These are phyloP conservation scores for Lethenteron reissneri DNA, from an alignment of 2,113 vertebrate species.

Conservation along the genomic window DNA sequence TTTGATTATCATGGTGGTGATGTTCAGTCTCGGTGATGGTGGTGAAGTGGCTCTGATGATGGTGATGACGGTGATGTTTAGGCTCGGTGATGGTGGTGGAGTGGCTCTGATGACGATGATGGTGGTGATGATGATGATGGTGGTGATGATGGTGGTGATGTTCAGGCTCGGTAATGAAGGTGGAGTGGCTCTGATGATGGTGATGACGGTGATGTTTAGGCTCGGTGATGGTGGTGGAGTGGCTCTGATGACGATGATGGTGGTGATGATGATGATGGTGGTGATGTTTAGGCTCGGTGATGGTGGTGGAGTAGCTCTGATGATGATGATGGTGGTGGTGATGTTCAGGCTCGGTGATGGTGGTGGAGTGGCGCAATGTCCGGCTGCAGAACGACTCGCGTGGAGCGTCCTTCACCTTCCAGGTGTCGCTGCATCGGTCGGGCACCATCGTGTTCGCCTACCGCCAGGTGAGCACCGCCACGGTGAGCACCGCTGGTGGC, in stretches of 20 bases:
- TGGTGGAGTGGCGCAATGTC: constrained; percentile 76
- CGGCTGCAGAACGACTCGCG: constrained; percentile 47
- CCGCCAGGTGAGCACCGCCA: constrained; percentile 37
- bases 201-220: not conserved
- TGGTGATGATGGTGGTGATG: not conserved
- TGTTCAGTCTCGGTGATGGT: constrained; percentile 50
- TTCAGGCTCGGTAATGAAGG: constrained; percentile 22
- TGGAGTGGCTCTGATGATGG: not conserved
- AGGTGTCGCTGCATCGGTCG: constrained; percentile 40
- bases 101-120: not conserved
- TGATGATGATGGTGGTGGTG: not conserved
- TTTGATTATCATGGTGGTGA: not conserved
- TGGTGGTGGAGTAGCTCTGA: too few species aligned
- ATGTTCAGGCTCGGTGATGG: constrained; percentile 45
- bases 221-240: not conserved
- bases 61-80: constrained; percentile 18
- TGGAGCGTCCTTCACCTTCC: constrained; percentile 62
- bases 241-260: constrained; percentile 43
- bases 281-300: not conserved
- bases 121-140: not conserved
- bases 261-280: not conserved
- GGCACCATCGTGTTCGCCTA: constrained; percentile 66
- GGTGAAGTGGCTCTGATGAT: constrained; percentile 45
- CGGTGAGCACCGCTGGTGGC: not conserved
- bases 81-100: constrained; percentile 23